Conservation (phyloP, 2,113 vertebrate species). For the Leptocoma aspasia region DNA sequence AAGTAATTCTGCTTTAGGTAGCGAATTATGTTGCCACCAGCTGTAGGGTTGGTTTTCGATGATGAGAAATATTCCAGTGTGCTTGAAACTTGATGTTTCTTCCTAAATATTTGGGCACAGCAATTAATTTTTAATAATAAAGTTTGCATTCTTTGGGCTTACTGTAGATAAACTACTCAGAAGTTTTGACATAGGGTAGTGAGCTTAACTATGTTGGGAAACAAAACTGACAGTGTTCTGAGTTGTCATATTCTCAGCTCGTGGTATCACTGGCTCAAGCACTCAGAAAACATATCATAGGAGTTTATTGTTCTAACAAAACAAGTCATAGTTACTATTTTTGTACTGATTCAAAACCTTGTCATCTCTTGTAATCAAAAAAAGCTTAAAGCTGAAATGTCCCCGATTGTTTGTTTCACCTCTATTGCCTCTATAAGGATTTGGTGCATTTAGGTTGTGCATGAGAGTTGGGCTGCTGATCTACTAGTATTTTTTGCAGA, state of each 20-base stretch:
- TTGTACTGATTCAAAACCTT: neutral
- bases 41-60: neutral
- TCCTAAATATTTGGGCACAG: constrained; percentile 10
- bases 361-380: neutral
- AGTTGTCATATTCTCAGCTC: constrained; percentile 43
- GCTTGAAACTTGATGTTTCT: neutral
- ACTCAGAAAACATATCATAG: neutral
- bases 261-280: neutral
- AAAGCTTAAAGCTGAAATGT: neutral
- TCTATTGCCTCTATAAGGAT: neutral
- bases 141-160: neutral
- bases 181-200: neutral
- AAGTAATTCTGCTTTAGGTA: neutral
- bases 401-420: neutral
- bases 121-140: neutral
- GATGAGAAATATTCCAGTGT: neutral
- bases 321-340: neutral
- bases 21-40: neutral
- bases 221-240: neutral
- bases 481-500: neutral
- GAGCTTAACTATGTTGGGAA: neutral
- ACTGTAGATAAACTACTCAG: neutral
- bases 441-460: neutral
- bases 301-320: neutral
- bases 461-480: neutral